phyloP scores from a whole-genome alignment of 2,888 invertebrate genomes.

The Unio pictorum region DNA sequence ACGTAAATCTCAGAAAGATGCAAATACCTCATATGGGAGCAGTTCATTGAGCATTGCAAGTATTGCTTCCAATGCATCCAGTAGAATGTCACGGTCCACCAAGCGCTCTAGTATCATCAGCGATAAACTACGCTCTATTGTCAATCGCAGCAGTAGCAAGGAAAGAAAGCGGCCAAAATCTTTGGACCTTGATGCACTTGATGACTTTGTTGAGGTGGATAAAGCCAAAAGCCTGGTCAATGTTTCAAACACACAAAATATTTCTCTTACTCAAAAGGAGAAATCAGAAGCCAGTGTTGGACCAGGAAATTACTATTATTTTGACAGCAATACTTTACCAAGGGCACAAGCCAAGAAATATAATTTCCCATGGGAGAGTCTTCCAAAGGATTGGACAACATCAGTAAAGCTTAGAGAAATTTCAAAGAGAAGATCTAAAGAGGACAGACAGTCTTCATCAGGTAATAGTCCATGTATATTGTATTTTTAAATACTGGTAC shows the following conservation, averaged over 20 bases:
- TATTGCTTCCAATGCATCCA: slow-evolving; percentile 39
- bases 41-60: slow-evolving; percentile 55
- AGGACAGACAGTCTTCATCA: slow-evolving; percentile 67
- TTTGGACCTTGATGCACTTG: slow-evolving; percentile 51
- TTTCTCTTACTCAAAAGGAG: slow-evolving; percentile 26
- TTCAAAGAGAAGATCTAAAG: slow-evolving; percentile 55
- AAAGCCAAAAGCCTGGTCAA: slow-evolving; percentile 42
- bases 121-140: slow-evolving; percentile 55
- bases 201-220: slow-evolving; percentile 12
- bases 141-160: slow-evolving; percentile 34
- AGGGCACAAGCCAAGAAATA: slow-evolving; percentile 55
- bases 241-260: slow-evolving; percentile 37
- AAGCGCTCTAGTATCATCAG: slow-evolving; percentile 59
- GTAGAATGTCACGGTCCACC: slow-evolving; percentile 45
- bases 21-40: slow-evolving; percentile 30
- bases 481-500: too few relatives aligned
- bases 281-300: slow-evolving; percentile 34
- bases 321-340: slow-evolving; percentile 59
- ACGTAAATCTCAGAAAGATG: slow-evolving; percentile 26
- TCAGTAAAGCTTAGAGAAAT: slow-evolving; percentile 63
- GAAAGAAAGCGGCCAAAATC: slow-evolving; percentile 55
- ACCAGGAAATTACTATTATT: slow-evolving; percentile 60
- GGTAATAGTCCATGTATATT: slow-evolving; percentile 34
- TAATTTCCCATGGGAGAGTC: slow-evolving; percentile 63
- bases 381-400: slow-evolving; percentile 66